Evolutionary conservation across 1,140 invertebrate species (phyloP), one percentile per base, ranked within the genome.

Genomic region (Rhyacophila brunnea): DNA sequence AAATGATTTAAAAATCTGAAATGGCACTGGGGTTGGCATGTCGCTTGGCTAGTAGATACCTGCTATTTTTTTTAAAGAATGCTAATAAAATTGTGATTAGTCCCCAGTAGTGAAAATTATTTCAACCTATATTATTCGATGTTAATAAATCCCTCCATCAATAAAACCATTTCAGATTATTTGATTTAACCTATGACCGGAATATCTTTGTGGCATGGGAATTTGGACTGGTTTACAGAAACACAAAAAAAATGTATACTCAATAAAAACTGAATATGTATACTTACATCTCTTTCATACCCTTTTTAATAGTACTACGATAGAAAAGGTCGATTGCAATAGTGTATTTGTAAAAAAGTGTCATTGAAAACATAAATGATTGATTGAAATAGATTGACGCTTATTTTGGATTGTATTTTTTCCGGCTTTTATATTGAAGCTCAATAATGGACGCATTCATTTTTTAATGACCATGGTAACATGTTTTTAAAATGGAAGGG

Each of bases 321-420:
- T 38, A 11, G 14, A 35, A 42, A 35, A 55, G 46, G 18, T 38
- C 50, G 46, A 56, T 3, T 15, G 11, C 10, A 10, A 6, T 15
- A 11, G 28, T 17, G 10, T 0, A 10, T 13, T 23, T 19, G 17
- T 45, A 10, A 10, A 45, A 17, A 1, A 17, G 34, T 34, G 13
- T 20, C 20, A 48, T 20, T 51, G 18, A 46, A 50, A 40, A 50
- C 40, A 49, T 48, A 55, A 63, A 60, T 60, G 62, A 64, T 64
- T 60, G 62, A 64, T 64, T 64, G 57, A 64, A 60, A 55, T 34
- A 58, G 54, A 63, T 63, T 63, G 61, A 58, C 62, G 48, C 49
- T 59, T 63, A 63, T 62, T 54, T 50, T 18, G 34, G 53, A 57
- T 56, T 59, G 57, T 51, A 38, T 50, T 59, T 61, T 50, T 57